Evolutionary conservation across 1,140 invertebrate species (phyloP).

Genomic region (Trissolcus basalis): DNA sequence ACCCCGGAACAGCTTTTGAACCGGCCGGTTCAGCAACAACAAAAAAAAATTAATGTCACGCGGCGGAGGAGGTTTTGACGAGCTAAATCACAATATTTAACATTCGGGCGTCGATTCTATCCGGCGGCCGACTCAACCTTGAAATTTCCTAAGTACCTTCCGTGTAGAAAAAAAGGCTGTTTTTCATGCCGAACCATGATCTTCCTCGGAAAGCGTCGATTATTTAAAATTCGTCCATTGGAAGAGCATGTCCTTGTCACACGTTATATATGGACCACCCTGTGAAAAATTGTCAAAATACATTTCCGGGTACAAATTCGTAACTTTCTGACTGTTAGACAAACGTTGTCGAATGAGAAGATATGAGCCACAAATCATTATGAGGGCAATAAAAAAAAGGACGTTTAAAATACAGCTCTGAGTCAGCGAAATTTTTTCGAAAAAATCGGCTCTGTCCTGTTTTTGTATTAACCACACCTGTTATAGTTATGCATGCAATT

Average conservation of each 20-base stretch:
- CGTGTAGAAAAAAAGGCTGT: constrained; percentile 31
- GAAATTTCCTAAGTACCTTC: constrained; percentile 57
- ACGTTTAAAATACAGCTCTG: constrained; percentile 7
- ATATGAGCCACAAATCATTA: constrained; percentile 46
- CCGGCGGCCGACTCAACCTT: constrained; percentile 38
- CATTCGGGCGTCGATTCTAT: constrained; percentile 41
- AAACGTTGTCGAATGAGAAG: background rate
- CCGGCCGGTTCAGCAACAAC: constrained; percentile 32
- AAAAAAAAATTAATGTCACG: constrained; percentile 35
- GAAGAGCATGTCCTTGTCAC: constrained; percentile 39
- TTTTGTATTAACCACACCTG: constrained; percentile 34
- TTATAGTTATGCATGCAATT: constrained; percentile 10
- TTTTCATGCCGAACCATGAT: constrained; percentile 12
- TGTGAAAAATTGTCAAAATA: constrained; percentile 32
- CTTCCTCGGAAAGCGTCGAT: constrained; percentile 28
- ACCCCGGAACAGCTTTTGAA: constrained; percentile 4
- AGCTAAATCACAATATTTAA: constrained; percentile 57
- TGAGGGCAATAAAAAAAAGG: constrained; percentile 25
- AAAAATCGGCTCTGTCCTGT: constrained; percentile 22
- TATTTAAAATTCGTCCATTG: constrained; percentile 34
- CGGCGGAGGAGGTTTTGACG: constrained; percentile 47
- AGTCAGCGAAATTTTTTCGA: constrained; percentile 32
- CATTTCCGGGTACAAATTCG: constrained; percentile 27
- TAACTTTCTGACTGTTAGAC: constrained; percentile 6
- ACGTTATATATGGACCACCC: constrained; percentile 47